These are phyloP conservation scores for Drosophila stalkeri DNA, from an alignment of 2,888 invertebrate genomes.

Conservation along the genomic window DNA sequence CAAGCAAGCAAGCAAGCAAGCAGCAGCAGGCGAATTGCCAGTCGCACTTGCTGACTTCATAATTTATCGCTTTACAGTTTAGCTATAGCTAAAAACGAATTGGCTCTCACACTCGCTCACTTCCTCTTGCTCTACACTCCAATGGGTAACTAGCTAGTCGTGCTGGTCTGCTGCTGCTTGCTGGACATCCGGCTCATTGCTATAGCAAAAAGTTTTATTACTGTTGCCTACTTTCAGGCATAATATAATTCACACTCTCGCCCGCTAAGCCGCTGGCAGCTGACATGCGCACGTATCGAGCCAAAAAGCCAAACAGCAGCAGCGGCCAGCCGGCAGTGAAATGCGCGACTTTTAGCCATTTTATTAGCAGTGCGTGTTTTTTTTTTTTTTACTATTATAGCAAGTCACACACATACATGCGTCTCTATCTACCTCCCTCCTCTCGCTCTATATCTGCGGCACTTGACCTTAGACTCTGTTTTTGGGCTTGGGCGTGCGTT, in stretches of 20 bases:
- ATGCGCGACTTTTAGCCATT: conserved; percentile 73
- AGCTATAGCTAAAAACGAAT: too few species aligned
- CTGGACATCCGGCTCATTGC: conserved; percentile 46
- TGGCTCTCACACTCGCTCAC: too few species aligned
- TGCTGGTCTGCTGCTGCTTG: conserved; percentile 12
- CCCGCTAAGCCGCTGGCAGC: conserved; percentile 73
- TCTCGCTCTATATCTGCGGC: conserved; percentile 22
- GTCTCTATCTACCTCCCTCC: background rate
- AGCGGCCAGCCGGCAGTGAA: conserved; percentile 44
- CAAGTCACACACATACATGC: conserved; percentile 21
- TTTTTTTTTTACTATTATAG: conserved; percentile 78
- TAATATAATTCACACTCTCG: conserved; percentile 77
- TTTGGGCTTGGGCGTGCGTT: conserved; percentile 36
- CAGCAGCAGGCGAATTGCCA: conserved; percentile 49
- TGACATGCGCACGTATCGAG: conserved; percentile 74
- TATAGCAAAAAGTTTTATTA: conserved; percentile 68
- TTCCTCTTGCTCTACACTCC: background rate
- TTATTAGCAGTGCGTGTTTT: conserved; percentile 80
- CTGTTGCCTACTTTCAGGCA: conserved; percentile 74
- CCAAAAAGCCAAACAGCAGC: conserved; percentile 4
- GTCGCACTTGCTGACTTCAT: conserved; percentile 78
- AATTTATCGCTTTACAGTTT: conserved; percentile 74
- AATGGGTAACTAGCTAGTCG: conserved; percentile 7
- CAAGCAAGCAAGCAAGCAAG: conserved; percentile 52
- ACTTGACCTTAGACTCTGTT: conserved; percentile 65